These are phyloP conservation scores for Toxotes jaculatrix DNA, from an alignment of 2,113 vertebrate genomes.

Conservation along the genomic window DNA sequence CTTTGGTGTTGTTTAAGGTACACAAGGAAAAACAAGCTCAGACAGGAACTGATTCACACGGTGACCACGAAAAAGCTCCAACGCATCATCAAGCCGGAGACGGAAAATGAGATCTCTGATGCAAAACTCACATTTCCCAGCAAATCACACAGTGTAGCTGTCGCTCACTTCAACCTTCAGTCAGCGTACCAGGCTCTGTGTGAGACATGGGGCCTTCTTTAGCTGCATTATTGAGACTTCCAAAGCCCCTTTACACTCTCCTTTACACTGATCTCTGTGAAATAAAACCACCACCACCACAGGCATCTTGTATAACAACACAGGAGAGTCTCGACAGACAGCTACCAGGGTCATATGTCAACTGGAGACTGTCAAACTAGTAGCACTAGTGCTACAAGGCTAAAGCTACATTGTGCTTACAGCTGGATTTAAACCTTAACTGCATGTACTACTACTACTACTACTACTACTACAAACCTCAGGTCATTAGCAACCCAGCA, in stretches of 20 bases:
- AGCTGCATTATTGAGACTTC: not conserved
- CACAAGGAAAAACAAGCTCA: slow-evolving; percentile 38
- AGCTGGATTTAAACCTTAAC: too few species aligned
- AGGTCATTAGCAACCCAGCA: not conserved
- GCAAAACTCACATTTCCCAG: not conserved
- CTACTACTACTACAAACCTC: not conserved
- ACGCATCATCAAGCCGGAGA: not conserved
- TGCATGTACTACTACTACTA: not conserved
- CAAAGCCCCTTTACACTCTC: not conserved
- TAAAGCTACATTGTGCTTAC: not conserved
- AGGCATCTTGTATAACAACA: not conserved
- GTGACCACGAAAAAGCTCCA: slow-evolving; percentile 33
- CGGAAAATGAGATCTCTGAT: slow-evolving; percentile 14
- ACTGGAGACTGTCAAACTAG: not conserved
- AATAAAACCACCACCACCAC: not conserved
- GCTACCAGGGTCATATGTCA: not conserved
- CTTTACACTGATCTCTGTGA: not conserved
- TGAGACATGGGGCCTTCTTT: not conserved
- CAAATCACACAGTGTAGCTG: slow-evolving; percentile 25
- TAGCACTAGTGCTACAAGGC: not conserved
- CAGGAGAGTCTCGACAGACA: not conserved
- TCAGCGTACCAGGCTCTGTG: not conserved
- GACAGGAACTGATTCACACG: slow-evolving; percentile 67
- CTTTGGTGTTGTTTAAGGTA: slow-evolving; percentile 46
- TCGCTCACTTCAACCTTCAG: slow-evolving; percentile 44